These are phyloP conservation scores for Burhinus bistriatus DNA, from an alignment of 2,113 vertebrate genomes.

Conservation along the genomic window DNA sequence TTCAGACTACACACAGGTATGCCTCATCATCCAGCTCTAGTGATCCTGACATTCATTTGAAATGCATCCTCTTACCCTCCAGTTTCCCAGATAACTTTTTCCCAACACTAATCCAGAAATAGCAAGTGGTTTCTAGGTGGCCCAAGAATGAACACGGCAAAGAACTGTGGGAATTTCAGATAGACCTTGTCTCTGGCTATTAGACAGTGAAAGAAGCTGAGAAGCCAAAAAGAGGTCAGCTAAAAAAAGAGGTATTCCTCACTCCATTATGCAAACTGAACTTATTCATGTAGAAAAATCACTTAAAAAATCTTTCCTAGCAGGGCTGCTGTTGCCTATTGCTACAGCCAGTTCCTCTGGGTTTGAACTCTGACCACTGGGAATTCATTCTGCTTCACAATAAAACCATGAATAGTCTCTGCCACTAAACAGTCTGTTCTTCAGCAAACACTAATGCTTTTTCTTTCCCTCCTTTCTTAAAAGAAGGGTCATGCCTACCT, in stretches of 20 bases:
- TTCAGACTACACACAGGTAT: not conserved
- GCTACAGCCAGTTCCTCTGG: not conserved
- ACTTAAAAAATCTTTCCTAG: not conserved
- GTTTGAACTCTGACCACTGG: not conserved
- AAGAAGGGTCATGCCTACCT: not conserved
- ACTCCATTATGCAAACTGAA: constrained; percentile 39
- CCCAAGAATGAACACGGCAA: not conserved
- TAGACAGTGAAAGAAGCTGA: constrained; percentile 46
- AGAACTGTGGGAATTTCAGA: constrained; percentile 40
- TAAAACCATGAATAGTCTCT: not conserved
- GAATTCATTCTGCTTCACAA: not conserved
- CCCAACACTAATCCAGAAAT: constrained; percentile 30
- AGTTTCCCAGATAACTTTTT: not conserved
- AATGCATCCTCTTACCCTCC: not conserved
- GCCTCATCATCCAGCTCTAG: not conserved
- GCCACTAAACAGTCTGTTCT: not conserved
- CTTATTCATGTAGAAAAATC: constrained; percentile 25
- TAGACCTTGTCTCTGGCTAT: constrained; percentile 20
- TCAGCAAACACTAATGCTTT: not conserved
- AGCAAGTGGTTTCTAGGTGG: constrained; percentile 42
- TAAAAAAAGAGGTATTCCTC: constrained; percentile 49
- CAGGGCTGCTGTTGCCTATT: not conserved
- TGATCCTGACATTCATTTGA: not conserved
- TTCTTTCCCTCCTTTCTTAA: not conserved
- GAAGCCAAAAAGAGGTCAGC: constrained; percentile 58